phyloP scores from a whole-genome alignment of 2,888 invertebrate species.

The Noctua janthina region DNA sequence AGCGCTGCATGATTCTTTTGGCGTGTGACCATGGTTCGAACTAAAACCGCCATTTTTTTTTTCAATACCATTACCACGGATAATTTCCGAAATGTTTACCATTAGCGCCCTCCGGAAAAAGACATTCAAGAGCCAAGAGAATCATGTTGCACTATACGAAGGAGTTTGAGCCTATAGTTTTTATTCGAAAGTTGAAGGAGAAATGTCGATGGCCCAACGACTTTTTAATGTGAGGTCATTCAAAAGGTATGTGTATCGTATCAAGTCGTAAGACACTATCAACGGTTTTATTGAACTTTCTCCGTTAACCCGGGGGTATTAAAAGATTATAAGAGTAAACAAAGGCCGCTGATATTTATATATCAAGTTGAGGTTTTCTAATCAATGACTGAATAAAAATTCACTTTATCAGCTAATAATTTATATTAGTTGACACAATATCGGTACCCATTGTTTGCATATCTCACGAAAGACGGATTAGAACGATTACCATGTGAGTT shows the following conservation, averaged over 20 bases:
- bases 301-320: conserved; percentile 14
- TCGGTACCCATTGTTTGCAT: conserved; percentile 63
- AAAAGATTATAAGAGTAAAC: conserved; percentile 30
- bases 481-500: conserved; percentile 58
- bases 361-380: conserved; percentile 30
- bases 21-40: not conserved
- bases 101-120: not conserved
- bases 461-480: conserved; percentile 67
- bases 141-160: not conserved
- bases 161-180: not conserved
- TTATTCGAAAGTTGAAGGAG: conserved; percentile 40
- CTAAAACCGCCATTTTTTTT: not conserved
- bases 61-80: not conserved
- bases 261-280: conserved; percentile 19
- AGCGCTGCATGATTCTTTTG: not conserved
- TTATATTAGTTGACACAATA: conserved; percentile 59
- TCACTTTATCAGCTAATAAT: conserved; percentile 47
- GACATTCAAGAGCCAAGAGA: not conserved
- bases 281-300: conserved; percentile 45
- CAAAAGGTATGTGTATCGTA: conserved; percentile 11
- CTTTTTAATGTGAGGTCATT: conserved; percentile 13
- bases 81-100: not conserved
- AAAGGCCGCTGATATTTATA: conserved; percentile 25
- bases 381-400: conserved; percentile 22
- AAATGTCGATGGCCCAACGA: conserved; percentile 31